phyloP scores from a whole-genome alignment of 2,113 vertebrate genomes.

The Rhineura floridana region DNA sequence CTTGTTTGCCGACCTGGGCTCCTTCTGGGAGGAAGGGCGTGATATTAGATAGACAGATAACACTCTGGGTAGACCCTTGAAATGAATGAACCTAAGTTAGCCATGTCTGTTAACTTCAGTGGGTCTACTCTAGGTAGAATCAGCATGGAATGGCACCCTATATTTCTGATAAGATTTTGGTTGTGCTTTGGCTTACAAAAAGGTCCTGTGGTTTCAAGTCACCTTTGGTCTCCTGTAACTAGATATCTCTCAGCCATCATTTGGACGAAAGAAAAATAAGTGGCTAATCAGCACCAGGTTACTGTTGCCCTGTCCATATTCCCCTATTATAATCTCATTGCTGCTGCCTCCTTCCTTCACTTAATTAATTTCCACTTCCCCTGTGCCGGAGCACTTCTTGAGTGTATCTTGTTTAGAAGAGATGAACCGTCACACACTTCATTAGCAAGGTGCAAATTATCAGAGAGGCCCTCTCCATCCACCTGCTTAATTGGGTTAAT shows the following conservation, averaged over 20 bases:
- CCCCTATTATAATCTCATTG: slow-evolving; percentile 87
- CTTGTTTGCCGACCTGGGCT: too few species aligned
- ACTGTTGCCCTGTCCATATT: slow-evolving; percentile 83
- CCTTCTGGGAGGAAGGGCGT: too few species aligned
- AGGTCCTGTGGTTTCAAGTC: slow-evolving; percentile 32
- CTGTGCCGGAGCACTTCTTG: slow-evolving; percentile 84
- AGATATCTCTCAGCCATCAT: slow-evolving; percentile 73
- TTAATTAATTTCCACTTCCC: slow-evolving; percentile 92
- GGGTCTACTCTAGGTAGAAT: too few species aligned
- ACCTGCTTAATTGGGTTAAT: slow-evolving; percentile 94
- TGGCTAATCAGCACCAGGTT: slow-evolving; percentile 77
- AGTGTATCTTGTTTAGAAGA: slow-evolving; percentile 90
- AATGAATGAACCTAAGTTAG: too few species aligned
- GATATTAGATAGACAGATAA: too few species aligned
- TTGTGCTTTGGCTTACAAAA: not conserved
- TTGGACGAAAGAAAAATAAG: slow-evolving; percentile 70
- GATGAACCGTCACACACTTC: slow-evolving; percentile 92
- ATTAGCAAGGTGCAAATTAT: slow-evolving; percentile 95
- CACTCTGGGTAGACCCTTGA: too few species aligned
- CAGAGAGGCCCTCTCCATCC: slow-evolving; percentile 84
- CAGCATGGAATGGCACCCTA: too few species aligned
- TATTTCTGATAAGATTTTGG: not conserved
- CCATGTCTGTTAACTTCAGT: too few species aligned
- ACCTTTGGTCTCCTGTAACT: slow-evolving; percentile 67
- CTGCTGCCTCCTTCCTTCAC: slow-evolving; percentile 80